Conservation (phyloP, 2,113 vertebrate genomes). For the Hucho hucho region DNA sequence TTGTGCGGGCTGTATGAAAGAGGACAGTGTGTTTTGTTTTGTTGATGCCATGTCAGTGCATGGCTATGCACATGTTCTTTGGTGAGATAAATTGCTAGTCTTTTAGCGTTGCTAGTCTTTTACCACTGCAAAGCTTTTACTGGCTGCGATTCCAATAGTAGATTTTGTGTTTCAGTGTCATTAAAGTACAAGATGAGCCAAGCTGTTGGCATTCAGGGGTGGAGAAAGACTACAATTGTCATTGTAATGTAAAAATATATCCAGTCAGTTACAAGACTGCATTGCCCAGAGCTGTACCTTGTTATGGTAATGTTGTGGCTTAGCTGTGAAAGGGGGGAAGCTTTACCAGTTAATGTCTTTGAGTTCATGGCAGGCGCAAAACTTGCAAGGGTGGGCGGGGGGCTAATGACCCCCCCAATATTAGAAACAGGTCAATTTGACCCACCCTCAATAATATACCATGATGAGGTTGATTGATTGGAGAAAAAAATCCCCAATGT, state of each 20-base stretch:
- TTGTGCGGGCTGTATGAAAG: neutral
- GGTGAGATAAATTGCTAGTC: no score
- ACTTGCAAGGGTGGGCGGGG: no score
- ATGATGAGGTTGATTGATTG: no score
- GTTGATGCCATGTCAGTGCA: no score
- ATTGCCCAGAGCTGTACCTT: neutral
- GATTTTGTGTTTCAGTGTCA: neutral
- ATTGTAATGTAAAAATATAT: neutral
- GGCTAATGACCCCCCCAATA: no score
- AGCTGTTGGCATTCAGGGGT: neutral
- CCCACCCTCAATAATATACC: no score
- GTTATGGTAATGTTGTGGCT: neutral
- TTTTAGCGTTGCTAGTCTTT: neutral
- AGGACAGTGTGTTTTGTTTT: slow-evolving; percentile 1
- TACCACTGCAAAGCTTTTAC: neutral
- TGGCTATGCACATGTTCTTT: no score
- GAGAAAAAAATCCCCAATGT: no score
- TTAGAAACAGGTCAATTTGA: no score
- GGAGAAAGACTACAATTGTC: neutral
- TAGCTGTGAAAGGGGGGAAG: neutral
- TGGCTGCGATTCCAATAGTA: neutral
- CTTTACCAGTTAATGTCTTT: neutral
- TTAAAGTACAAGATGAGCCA: neutral
- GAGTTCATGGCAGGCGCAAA: no score
- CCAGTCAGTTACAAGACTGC: neutral